Evolutionary conservation across 1,140 invertebrate genomes (phyloP).

Genomic region (Pristionchus pacificus): DNA sequence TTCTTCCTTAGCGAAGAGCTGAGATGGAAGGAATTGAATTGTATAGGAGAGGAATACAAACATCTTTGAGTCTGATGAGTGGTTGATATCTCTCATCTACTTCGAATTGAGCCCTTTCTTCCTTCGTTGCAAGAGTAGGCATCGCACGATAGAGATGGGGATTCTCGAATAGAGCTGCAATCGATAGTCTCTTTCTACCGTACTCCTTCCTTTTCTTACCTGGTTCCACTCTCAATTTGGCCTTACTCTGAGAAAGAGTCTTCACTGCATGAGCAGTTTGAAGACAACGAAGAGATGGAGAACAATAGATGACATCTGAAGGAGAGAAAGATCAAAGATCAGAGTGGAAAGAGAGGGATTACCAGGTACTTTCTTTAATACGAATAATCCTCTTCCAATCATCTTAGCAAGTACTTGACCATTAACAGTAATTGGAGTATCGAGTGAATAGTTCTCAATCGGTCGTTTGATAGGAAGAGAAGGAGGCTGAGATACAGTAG

Average conservation of each 20-base stretch:
- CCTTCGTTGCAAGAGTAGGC: conserved; percentile 6
- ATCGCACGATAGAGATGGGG: conserved; percentile 31
- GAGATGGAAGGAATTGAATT: too few relatives aligned
- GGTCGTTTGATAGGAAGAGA: conserved; percentile 60
- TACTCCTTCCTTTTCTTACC: background rate
- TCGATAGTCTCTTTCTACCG: background rate
- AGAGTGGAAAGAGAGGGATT: background rate
- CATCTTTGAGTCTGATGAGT: conserved; percentile 15
- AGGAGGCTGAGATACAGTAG: conserved; percentile 41
- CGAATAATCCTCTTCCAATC: conserved; percentile 22
- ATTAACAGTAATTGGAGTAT: conserved; percentile 80
- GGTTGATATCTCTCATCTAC: conserved; percentile 30
- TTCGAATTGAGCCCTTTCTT: conserved; percentile 25
- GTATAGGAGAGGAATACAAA: too few relatives aligned
- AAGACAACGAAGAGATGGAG: conserved; percentile 80
- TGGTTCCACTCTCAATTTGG: conserved; percentile 5
- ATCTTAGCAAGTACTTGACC: conserved; percentile 55
- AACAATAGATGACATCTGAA: conserved; percentile 73
- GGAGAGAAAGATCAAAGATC: background rate
- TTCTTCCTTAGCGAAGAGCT: conserved; percentile 20
- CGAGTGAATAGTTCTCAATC: conserved; percentile 70
- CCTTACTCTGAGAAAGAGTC: conserved; percentile 3
- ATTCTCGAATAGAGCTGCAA: conserved; percentile 81
- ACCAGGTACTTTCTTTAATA: conserved; percentile 18
- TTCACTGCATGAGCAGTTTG: conserved; percentile 68